phyloP scores from a whole-genome alignment of 2,113 vertebrate genomes.

The Tautogolabrus adspersus region DNA sequence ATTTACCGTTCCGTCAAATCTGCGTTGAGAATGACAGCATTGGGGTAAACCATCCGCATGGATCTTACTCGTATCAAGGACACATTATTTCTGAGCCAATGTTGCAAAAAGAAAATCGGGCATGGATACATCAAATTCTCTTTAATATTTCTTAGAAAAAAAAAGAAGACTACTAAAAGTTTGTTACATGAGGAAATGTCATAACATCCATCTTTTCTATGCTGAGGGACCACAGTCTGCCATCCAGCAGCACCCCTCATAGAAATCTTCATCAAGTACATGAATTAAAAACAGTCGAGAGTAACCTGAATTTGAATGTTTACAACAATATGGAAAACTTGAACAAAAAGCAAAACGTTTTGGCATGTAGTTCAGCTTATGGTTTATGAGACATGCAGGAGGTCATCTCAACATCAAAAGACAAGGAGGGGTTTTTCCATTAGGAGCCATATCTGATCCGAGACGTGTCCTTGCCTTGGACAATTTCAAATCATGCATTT shows the following conservation, averaged over 20 bases:
- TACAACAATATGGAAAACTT: constrained; percentile 31
- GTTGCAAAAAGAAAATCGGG: constrained; percentile 16
- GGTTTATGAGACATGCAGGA: constrained; percentile 43
- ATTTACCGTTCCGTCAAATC: constrained; percentile 54
- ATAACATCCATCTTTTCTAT: constrained; percentile 1
- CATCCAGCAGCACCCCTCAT: constrained; percentile 19
- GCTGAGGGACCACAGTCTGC: constrained; percentile 12
- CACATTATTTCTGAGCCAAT: constrained; percentile 24
- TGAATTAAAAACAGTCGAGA: constrained; percentile 51
- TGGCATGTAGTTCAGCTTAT: constrained; percentile 50
- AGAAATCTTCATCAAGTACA: constrained; percentile 13
- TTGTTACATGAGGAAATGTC: constrained; percentile 24
- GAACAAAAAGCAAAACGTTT: constrained; percentile 10
- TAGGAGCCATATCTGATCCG: constrained; percentile 26
- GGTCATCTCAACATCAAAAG: constrained; percentile 32
- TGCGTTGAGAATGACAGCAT: constrained; percentile 33
- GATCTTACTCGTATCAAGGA: constrained; percentile 18
- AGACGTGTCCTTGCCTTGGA: constrained; percentile 35
- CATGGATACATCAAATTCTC: constrained; percentile 20
- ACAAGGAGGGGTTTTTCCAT: not conserved
- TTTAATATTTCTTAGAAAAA: constrained; percentile 27
- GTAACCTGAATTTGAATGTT: constrained; percentile 44
- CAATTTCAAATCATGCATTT: constrained; percentile 40
- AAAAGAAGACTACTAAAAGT: not conserved
- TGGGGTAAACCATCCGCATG: constrained; percentile 62